Conservation (phyloP, 2,113 vertebrate species). For the Lucifuga dentata region DNA sequence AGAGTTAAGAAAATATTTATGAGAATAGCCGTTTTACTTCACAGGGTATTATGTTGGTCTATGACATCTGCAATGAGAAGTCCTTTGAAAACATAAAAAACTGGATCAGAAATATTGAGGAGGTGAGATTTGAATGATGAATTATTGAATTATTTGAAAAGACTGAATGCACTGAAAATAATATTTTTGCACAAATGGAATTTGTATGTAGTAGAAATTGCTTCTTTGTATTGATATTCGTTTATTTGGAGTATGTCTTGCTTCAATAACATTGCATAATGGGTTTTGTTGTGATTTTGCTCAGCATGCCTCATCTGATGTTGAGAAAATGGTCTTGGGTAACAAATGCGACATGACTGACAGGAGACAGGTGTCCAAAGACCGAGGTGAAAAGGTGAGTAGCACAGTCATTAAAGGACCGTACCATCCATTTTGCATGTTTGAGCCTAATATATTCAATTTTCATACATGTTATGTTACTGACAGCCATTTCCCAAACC, state of each 20-base stretch:
- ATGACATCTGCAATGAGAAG: constrained; percentile 98
- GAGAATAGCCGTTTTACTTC: constrained; percentile 7
- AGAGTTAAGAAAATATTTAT: background rate
- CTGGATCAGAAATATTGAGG: constrained; percentile 99
- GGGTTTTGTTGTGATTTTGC: constrained; percentile 29
- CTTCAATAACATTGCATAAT: constrained; percentile 2
- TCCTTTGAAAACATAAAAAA: constrained; percentile 99
- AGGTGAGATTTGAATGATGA: constrained; percentile 84
- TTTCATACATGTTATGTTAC: no score
- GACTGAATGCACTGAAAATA: no score
- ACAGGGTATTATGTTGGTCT: constrained; percentile 98
- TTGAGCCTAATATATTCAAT: no score
- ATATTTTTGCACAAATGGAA: no score
- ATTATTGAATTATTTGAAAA: no score
- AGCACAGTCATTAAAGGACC: background rate
- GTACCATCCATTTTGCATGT: no score
- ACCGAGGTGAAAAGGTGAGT: constrained; percentile 95
- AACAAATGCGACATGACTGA: constrained; percentile 99
- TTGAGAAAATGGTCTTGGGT: constrained; percentile 97
- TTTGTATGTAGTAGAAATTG: background rate
- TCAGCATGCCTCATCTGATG: constrained; percentile 96
- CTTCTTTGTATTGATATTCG: background rate
- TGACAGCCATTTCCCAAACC: no score
- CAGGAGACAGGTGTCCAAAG: constrained; percentile 97
- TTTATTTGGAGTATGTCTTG: no score